Percentiles rank a stretch among this genome's conserved stretches.
These are phyloP conservation scores for Agrotis puta DNA, from an alignment of 2,888 invertebrate genomes.

Conservation along the genomic window DNA sequence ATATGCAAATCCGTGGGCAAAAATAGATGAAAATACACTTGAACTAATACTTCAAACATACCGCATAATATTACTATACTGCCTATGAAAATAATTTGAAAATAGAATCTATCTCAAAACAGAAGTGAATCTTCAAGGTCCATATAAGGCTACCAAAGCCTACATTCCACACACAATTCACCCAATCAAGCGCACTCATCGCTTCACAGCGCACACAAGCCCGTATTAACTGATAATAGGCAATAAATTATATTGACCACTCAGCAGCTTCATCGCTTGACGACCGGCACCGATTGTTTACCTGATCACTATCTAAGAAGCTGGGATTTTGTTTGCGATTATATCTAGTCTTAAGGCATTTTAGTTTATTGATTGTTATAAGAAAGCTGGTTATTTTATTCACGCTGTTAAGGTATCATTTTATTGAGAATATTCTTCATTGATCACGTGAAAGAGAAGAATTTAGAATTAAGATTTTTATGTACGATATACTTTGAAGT, in stretches of 20 bases:
- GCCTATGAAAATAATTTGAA: slow-evolving; percentile 20
- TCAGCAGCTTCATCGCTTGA: slow-evolving; percentile 59
- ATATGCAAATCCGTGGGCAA: too few species aligned
- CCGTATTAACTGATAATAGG: slow-evolving; percentile 64
- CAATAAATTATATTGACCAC: slow-evolving; percentile 63
- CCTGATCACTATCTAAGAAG: slow-evolving; percentile 57
- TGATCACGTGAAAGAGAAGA: neutral
- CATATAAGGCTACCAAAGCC: slow-evolving; percentile 37
- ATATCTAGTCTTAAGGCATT: slow-evolving; percentile 56
- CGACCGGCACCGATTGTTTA: slow-evolving; percentile 62
- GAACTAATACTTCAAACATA: neutral
- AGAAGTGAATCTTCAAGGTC: slow-evolving; percentile 26
- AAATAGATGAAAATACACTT: too few species aligned
- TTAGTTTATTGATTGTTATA: slow-evolving; percentile 62
- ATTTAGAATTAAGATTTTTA: too few species aligned
- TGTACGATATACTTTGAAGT: too few species aligned
- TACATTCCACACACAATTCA: slow-evolving; percentile 49
- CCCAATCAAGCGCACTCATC: slow-evolving; percentile 56
- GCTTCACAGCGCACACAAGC: slow-evolving; percentile 57
- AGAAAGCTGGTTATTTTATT: slow-evolving; percentile 43
- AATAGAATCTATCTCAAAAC: slow-evolving; percentile 25
- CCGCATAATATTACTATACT: too few species aligned
- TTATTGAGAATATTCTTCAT: slow-evolving; percentile 5
- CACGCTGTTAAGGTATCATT: slow-evolving; percentile 31
- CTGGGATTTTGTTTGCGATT: slow-evolving; percentile 55